phyloP scores from a whole-genome alignment of 2,888 invertebrate genomes.

The Antheraea assamensis region DNA sequence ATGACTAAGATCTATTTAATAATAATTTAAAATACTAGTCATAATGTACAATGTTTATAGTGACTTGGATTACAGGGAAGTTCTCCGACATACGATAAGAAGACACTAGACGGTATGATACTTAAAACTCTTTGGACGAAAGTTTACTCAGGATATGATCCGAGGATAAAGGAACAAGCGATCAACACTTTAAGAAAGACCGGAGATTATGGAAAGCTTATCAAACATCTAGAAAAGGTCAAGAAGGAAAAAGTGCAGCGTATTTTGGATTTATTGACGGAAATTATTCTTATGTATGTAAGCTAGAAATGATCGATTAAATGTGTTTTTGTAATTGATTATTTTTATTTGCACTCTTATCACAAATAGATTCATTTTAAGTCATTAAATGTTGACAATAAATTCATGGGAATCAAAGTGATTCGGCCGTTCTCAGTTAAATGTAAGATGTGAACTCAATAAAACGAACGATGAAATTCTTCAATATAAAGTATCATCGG shows the following conservation, averaged over 20 bases:
- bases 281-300: slow-evolving; percentile 61
- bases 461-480: background rate
- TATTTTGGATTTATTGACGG: slow-evolving; percentile 55
- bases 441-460: background rate
- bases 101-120: slow-evolving; percentile 66
- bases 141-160: slow-evolving; percentile 57
- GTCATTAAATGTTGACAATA: background rate
- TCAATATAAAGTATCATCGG: background rate
- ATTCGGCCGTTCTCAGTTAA: background rate
- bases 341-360: background rate
- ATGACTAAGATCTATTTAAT: background rate
- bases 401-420: background rate
- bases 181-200: slow-evolving; percentile 54
- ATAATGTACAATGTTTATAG: background rate
- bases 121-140: slow-evolving; percentile 69
- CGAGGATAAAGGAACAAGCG: slow-evolving; percentile 55
- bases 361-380: background rate
- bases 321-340: background rate
- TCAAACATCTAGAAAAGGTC: slow-evolving; percentile 52
- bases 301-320: slow-evolving; percentile 15
- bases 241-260: slow-evolving; percentile 59
- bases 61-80: slow-evolving; percentile 44
- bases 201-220: slow-evolving; percentile 60
- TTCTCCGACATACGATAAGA: slow-evolving; percentile 46
- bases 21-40: background rate